Conservation (phyloP, 2,113 vertebrate species). For the Junco hyemalis region DNA sequence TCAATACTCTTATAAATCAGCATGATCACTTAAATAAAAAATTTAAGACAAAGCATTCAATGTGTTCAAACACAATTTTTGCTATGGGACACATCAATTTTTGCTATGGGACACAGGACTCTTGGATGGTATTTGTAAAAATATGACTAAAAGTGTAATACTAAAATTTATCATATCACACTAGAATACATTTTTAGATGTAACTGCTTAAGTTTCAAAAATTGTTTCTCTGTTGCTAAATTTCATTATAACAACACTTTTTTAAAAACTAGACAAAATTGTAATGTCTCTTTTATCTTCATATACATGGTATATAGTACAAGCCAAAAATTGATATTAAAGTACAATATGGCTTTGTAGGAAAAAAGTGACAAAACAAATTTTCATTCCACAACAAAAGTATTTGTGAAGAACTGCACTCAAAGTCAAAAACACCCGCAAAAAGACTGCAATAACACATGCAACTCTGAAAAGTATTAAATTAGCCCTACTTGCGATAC, state of each 20-base stretch:
- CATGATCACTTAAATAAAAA: conserved; percentile 60
- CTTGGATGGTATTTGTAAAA: background rate
- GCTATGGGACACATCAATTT: background rate
- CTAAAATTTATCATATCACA: background rate
- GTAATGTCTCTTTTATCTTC: background rate
- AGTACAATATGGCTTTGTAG: background rate
- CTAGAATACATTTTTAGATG: background rate
- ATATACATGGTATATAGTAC: background rate
- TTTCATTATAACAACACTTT: background rate
- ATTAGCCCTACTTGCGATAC: background rate
- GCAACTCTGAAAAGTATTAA: background rate
- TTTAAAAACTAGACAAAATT: background rate
- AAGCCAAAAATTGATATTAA: background rate
- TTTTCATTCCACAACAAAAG: background rate
- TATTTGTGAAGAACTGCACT: background rate
- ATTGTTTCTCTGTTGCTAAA: background rate
- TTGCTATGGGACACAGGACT: background rate
- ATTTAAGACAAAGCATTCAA: conserved; percentile 24
- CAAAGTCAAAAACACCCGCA: background rate
- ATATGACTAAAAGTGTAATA: background rate
- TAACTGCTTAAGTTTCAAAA: background rate
- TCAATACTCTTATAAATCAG: conserved; percentile 51
- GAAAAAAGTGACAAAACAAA: background rate
- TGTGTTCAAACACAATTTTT: background rate
- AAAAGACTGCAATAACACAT: background rate